Percentiles rank a stretch among this genome's conserved stretches.
These are phyloP conservation scores for Periophthalmodon schlosseri DNA, from an alignment of 2,113 vertebrate species.

Conservation along the genomic window DNA sequence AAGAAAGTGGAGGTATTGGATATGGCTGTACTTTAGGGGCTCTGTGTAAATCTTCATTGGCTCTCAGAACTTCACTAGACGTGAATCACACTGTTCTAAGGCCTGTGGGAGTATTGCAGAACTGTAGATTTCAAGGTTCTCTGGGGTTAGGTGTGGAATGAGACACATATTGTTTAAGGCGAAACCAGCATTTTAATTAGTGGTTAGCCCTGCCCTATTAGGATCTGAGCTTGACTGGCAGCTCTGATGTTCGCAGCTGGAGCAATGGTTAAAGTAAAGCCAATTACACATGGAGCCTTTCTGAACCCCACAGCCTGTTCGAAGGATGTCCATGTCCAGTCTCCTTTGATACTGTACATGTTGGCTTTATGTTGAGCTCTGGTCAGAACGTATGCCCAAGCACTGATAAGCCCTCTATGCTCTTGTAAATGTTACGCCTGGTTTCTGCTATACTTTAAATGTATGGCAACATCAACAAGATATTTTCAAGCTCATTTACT, in stretches of 20 bases:
- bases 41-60: not conserved
- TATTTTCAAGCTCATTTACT: not conserved
- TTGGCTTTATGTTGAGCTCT: not conserved
- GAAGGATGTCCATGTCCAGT: not conserved
- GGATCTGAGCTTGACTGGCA: conserved; percentile 34
- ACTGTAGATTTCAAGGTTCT: conserved; percentile 23
- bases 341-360: conserved; percentile 4
- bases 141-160: not conserved
- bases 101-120: conserved; percentile 13
- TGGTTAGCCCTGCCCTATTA: conserved; percentile 39
- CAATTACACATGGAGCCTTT: conserved; percentile 33
- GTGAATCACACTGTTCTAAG: not conserved
- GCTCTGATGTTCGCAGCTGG: conserved; percentile 22
- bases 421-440: not conserved
- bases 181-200: conserved; percentile 29
- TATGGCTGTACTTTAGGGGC: not conserved
- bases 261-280: conserved; percentile 28
- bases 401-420: not conserved
- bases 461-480: not conserved
- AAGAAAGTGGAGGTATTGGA: not conserved
- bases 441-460: not conserved
- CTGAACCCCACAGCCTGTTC: conserved; percentile 4
- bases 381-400: conserved; percentile 1
- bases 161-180: conserved; percentile 21
- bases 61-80: not conserved